Conservation (phyloP, 2,888 invertebrate species). For the Chelonus formosanus region DNA sequence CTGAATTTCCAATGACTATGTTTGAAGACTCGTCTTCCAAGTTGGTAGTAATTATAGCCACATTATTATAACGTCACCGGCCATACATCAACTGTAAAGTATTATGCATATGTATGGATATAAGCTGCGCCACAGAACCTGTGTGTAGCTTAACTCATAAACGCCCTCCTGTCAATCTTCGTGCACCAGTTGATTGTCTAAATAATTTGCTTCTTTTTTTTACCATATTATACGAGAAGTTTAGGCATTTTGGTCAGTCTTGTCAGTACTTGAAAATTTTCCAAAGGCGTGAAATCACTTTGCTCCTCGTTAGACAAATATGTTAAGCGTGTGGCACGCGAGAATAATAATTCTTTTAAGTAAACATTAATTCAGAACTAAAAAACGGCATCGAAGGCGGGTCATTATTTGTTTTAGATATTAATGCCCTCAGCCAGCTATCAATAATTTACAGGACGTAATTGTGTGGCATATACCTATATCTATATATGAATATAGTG, state of each 20-base stretch:
- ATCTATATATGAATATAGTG: conserved; percentile 26
- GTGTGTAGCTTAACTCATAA: too few species aligned
- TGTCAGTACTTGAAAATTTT: not conserved
- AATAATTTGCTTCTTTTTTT: too few species aligned
- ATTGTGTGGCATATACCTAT: conserved; percentile 49
- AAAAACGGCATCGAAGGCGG: conserved; percentile 33
- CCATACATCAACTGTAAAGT: conserved; percentile 52
- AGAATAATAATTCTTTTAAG: conserved; percentile 5
- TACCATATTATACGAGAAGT: too few species aligned
- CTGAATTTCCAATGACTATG: conserved; percentile 20
- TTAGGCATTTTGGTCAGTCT: too few species aligned
- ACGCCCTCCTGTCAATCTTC: too few species aligned
- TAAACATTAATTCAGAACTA: conserved; percentile 16
- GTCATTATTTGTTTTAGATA: conserved; percentile 57
- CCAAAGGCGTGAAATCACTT: conserved; percentile 21
- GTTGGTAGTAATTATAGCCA: conserved; percentile 55
- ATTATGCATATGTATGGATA: conserved; percentile 54
- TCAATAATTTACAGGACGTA: conserved; percentile 59
- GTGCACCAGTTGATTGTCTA: too few species aligned
- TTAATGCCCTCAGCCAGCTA: conserved; percentile 56
- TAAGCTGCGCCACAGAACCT: too few species aligned
- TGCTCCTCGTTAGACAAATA: conserved; percentile 21
- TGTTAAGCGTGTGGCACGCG: conserved; percentile 21
- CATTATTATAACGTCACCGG: conserved; percentile 60
- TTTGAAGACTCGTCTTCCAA: conserved; percentile 22